Evolutionary conservation across 2,113 vertebrate genomes (phyloP), one percentile per base, ranked within the genome.

Genomic region (Nibea coibor): DNA sequence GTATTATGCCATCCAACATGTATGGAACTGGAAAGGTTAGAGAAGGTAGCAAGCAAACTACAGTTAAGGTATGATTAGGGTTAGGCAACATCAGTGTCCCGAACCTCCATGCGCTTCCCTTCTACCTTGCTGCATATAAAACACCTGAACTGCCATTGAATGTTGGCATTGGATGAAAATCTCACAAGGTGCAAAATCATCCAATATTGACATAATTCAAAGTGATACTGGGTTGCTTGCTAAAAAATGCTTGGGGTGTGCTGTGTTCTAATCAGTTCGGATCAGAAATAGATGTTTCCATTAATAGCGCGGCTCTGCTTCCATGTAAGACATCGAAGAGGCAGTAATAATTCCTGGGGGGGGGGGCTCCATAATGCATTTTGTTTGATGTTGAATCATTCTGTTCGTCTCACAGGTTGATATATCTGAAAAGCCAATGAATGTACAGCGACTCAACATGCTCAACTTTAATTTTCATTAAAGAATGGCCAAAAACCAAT

Each of bases 231-330:
- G 35, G 3, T 28, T 53, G 58, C 47, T 68, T 66, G 4, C 10
- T 47, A 47, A 24, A 71, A 47, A 45, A 45, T 19, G 31, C 47
- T 61, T 8, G 42, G 48, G 48, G 47, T 69, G 16, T 57, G 65
- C 47, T 47, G 10, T 26, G 56, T 7, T 26, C 56, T 57, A 7
- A 57, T 57, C 56, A 22, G 26, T 45, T 35, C 50, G 6, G 71
- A 66, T 57, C 35, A 58, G 10, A 69, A 74, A 79, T 75, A 63
- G 26, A 50, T 3, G 11, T 72, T 71, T 57, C 56, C 22, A 57
- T 57, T 57, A 15, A 57, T 57, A 57, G 56, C 56, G 16, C 12
- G 6, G 11, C 56, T 57, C 22, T 57, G 14, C 56, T 57, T 57
- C 5, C 56, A 26, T 62, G n/a, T 10, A 53, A 58, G 35, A 64